Evolutionary conservation across 2,113 vertebrate species (phyloP), one percentile per base, ranked within the genome.

Genomic region (Lucifuga dentata): DNA sequence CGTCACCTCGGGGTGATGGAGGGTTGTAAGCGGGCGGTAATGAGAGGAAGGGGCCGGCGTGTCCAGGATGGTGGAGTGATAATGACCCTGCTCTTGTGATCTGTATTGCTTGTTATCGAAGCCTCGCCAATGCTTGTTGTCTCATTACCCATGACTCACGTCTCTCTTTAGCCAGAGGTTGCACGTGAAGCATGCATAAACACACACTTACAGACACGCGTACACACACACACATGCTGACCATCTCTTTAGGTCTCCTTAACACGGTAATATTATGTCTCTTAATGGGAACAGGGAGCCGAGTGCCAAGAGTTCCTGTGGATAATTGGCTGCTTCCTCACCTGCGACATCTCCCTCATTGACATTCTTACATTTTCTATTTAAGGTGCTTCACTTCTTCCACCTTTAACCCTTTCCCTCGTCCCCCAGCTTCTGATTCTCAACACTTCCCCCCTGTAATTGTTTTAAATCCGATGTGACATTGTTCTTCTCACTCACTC

Each of bases 181-280:
- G 80, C 91, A 80, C 74, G 75, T 71, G 73, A 85, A 64, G 85
- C 69, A 51, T 26, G 21, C 63, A 35, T 23, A 33, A 32, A 39
- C 33, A 33, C 24, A 55, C 26, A 24, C 44, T 15, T 35, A 46
- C 55, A 13, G 35, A 10, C 33, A 20, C 23, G 57, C 58, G 52
- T 35, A 38, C 50, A 33, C 11, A 1, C 5, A 33, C 41, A 43
- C 62, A 21, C 48, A 48, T 33, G 32, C 11, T 16, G 84, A 85
- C 89, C 90, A 88, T 88, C 89, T 67, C 71, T 72, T 80, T 78
- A 55, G 75, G 90, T 87, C 93, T 92, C 48, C 94, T 93, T 93
- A 95, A 94, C 94, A 92, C 86, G 91, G 92, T 95, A 94, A 94
- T 95, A 95, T 94, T 95, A 94, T 91, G 93, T 94, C 89, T 93